Evolutionary conservation across 2,888 invertebrate species (phyloP), one percentile per base, ranked within the genome.

Genomic region (Aphidoletes aphidimyza): DNA sequence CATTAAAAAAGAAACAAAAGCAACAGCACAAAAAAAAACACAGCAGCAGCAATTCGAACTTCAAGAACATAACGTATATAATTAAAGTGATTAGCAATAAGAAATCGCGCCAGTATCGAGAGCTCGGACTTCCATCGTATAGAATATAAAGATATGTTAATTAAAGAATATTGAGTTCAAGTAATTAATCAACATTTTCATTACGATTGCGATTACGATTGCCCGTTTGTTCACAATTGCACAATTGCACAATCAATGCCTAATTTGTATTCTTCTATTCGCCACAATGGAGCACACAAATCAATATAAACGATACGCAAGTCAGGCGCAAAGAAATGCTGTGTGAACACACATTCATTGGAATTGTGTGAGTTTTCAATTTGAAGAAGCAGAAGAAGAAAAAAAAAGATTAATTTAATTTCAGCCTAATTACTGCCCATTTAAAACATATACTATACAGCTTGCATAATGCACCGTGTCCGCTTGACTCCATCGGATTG

Each of bases 121-220:
- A 26, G 22, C 8, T 54, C 9, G 22, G 54, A 54, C 22, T 34
- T 69, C 69, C 69, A 69, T 30, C 34, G 69, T n/a, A 30, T n/a
- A n/a, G n/a, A 69, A 47, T 11, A 69, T 69, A 69, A 30, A 69
- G 69, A 69, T 69, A 69, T 69, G 69, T 69, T 69, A 69, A 69
- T 69, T 69, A 30, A 30, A 69, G 69, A 69, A 54, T 54, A 54
- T 69, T 69, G 69, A 69, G 69, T 34, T 69, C 30, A 69, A 69
- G 69, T 69, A 69, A 69, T 69, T 69, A 69, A 69, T 69, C 69
- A 69, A 69, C 69, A 69, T 69, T 69, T 69, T 30, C 69, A 69
- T 69, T 69, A 69, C 69, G 69, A 54, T 54, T 39, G 39, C n/a
- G n/a, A n/a, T n/a, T n/a, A n/a, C n/a, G n/a, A 42, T 47, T 69